Evolutionary conservation across 2,113 vertebrate genomes (phyloP).

Genomic region (Lucifuga dentata): DNA sequence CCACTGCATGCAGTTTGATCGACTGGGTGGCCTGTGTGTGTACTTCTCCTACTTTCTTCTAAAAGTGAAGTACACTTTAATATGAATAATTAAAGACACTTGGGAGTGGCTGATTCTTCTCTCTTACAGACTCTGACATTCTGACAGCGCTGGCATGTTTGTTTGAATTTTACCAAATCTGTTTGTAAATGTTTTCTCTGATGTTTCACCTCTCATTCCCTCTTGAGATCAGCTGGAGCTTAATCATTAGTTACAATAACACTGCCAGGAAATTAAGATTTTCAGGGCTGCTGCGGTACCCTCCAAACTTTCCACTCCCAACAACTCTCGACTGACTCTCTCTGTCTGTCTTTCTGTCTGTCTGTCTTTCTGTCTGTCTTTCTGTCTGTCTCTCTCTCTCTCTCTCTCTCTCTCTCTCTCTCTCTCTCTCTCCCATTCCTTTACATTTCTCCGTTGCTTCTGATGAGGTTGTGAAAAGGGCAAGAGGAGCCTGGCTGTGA

Average conservation of each 20-base stretch:
- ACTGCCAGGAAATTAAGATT: constrained; percentile 65
- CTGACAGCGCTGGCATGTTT: constrained; percentile 59
- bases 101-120: constrained; percentile 56
- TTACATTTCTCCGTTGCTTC: constrained; percentile 25
- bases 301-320: constrained; percentile 7
- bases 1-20: constrained; percentile 55
- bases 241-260: constrained; percentile 63
- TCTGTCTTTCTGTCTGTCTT: too few relatives aligned
- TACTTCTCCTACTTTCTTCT: constrained; percentile 41
- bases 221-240: constrained; percentile 47
- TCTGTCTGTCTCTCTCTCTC: too few relatives aligned
- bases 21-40: constrained; percentile 57
- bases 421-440: constrained; percentile 2
- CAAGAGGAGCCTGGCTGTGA: constrained; percentile 58
- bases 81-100: constrained; percentile 69
- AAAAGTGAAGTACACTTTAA: constrained; percentile 65
- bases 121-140: constrained; percentile 46
- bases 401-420: constrained; percentile 1
- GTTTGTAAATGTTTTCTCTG: constrained; percentile 52
- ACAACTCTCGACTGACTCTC: constrained; percentile 23
- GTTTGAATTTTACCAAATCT: constrained; percentile 61
- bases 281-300: constrained; percentile 56
- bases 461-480: constrained; percentile 60
- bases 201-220: constrained; percentile 30
- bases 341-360: too few relatives aligned